Evolutionary conservation across 2,113 vertebrate genomes (phyloP).

Genomic region (Sylvietta virens): DNA sequence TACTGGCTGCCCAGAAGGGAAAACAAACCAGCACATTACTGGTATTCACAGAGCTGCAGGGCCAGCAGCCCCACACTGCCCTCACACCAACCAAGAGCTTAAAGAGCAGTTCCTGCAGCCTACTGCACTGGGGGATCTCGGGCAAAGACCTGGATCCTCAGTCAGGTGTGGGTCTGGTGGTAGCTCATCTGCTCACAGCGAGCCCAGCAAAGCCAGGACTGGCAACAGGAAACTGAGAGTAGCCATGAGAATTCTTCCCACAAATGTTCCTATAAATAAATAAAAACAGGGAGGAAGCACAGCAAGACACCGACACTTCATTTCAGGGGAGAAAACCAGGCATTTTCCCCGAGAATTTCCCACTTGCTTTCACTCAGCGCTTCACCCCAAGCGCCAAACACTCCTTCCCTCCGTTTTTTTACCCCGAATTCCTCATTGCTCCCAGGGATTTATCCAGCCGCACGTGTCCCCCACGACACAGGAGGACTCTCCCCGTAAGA

Average conservation of each 20-base stretch:
- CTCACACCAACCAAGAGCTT: not conserved
- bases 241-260: not conserved
- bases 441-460: not conserved
- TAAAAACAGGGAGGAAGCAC: not conserved
- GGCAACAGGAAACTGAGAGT: not conserved
- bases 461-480: rapidly evolving
- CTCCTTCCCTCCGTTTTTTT: rapidly evolving
- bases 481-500: rapidly evolving
- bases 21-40: not conserved
- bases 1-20: not conserved
- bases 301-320: rapidly evolving
- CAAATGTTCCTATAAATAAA: not conserved
- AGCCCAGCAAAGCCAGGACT: not conserved
- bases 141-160: not conserved
- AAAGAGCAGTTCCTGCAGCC: not conserved
- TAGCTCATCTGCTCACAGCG: not conserved
- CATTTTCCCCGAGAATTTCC: too few species aligned
- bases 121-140: rapidly evolving
- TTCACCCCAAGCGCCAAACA: not conserved
- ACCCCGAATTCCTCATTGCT: rapidly evolving
- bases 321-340: too few species aligned
- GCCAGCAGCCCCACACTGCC: not conserved
- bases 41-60: not conserved
- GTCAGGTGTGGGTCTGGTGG: not conserved
- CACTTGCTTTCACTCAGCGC: not conserved